Evolutionary conservation across 1,140 invertebrate species (phyloP).

Genomic region (Eubasilissa regina): DNA sequence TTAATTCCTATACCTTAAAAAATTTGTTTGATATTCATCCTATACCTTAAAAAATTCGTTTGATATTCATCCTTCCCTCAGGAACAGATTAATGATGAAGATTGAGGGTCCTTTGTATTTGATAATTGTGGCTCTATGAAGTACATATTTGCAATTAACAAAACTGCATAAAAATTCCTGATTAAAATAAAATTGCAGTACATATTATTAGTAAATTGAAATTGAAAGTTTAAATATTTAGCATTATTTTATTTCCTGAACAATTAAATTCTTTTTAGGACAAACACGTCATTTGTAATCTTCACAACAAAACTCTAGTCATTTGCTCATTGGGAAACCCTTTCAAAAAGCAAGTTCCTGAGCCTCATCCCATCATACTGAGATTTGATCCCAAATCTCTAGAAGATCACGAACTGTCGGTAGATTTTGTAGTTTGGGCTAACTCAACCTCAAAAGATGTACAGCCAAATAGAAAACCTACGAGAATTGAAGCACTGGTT

Average conservation of each 20-base stretch:
- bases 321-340: slow-evolving; percentile 92
- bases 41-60: too few relatives aligned
- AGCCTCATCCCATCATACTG: slow-evolving; percentile 76
- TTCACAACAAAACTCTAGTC: slow-evolving; percentile 82
- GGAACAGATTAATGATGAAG: too few relatives aligned
- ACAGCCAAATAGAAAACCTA: slow-evolving; percentile 72
- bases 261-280: slow-evolving; percentile 65
- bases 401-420: slow-evolving; percentile 78
- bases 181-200: too few relatives aligned
- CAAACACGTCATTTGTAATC: slow-evolving; percentile 78
- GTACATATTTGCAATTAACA: too few relatives aligned
- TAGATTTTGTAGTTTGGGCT: slow-evolving; percentile 83
- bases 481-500: slow-evolving; percentile 77
- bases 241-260: slow-evolving; percentile 35
- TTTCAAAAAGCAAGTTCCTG: slow-evolving; percentile 78
- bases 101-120: too few relatives aligned
- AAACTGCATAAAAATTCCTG: too few relatives aligned
- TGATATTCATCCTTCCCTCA: too few relatives aligned
- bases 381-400: slow-evolving; percentile 86
- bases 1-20: too few relatives aligned
- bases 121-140: too few relatives aligned
- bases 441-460: slow-evolving; percentile 90
- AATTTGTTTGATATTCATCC: too few relatives aligned
- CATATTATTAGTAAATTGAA: too few relatives aligned
- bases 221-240: background rate